Conservation (phyloP, 2,888 invertebrate genomes). For the Macrosoma leucophasiata region DNA sequence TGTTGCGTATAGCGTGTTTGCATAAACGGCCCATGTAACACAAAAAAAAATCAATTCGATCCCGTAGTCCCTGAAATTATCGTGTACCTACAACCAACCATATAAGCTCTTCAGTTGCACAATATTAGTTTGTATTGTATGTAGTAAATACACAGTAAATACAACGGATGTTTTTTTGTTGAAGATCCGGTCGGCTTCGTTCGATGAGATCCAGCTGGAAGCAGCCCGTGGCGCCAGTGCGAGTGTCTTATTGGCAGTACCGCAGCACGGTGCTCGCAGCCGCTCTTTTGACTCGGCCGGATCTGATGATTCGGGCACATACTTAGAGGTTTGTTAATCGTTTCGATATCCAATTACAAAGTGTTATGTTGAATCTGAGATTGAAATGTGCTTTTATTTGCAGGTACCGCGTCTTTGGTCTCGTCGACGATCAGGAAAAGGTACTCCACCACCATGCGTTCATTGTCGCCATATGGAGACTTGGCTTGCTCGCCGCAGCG, state of each 20-base stretch:
- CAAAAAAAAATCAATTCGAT: no score
- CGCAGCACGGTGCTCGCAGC: conserved; percentile 82
- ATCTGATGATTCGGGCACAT: conserved; percentile 79
- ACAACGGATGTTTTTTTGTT: no score
- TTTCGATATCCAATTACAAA: neutral
- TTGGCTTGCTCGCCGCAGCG: conserved; percentile 76
- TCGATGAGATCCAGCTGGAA: conserved; percentile 91
- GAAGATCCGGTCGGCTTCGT: conserved; percentile 89
- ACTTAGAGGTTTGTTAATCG: conserved; percentile 47
- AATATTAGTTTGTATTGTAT: no score
- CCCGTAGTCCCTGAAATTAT: no score
- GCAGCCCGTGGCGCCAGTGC: conserved; percentile 77
- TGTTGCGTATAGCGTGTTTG: no score
- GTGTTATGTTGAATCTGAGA: neutral
- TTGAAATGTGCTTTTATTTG: conserved; percentile 6
- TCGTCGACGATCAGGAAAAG: conserved; percentile 78
- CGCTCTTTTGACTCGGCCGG: conserved; percentile 88
- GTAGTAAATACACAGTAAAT: no score
- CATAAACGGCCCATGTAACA: no score
- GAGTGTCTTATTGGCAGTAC: conserved; percentile 77
- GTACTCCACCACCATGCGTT: conserved; percentile 82
- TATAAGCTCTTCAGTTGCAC: no score
- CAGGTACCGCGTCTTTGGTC: conserved; percentile 80
- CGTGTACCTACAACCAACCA: no score
- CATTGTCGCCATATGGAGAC: conserved; percentile 87